Percentiles rank a stretch among this genome's conserved stretches.
Evolutionary conservation across 2,113 vertebrate genomes (phyloP).

Genomic region (Tachysurus fulvidraco): DNA sequence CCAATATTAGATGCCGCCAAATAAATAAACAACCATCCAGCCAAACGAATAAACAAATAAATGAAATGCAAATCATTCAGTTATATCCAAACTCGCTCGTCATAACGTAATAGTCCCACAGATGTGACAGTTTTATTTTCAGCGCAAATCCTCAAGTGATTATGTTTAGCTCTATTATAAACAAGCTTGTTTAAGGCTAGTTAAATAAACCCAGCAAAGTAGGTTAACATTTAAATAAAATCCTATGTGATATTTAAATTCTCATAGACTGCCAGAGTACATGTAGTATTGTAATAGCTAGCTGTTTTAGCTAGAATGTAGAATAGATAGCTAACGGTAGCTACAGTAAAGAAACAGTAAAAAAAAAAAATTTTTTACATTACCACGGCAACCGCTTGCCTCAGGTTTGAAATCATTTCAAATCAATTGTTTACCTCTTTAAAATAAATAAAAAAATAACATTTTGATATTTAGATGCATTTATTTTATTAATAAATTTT

Average conservation of each 20-base stretch:
- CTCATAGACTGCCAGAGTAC: background rate
- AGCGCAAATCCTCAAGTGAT: background rate
- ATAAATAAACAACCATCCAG: background rate
- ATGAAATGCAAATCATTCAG: background rate
- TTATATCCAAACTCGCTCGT: background rate
- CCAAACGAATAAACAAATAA: background rate
- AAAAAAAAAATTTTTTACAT: background rate
- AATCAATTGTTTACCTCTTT: background rate
- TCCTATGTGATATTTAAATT: background rate
- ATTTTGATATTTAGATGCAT: background rate
- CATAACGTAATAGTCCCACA: background rate
- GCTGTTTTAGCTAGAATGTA: background rate
- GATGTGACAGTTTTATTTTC: background rate
- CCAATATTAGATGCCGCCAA: background rate
- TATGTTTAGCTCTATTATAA: background rate
- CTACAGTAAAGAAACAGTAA: background rate
- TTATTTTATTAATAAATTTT: background rate
- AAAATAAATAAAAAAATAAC: background rate
- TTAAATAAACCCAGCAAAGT: background rate
- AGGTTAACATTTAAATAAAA: background rate
- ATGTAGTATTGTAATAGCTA: background rate
- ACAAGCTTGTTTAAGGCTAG: background rate
- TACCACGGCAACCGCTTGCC: background rate
- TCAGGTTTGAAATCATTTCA: background rate
- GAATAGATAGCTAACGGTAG: background rate